Evolutionary conservation across 2,113 vertebrate genomes (phyloP), one percentile per base, ranked within the genome.

Genomic region (Limanda limanda): DNA sequence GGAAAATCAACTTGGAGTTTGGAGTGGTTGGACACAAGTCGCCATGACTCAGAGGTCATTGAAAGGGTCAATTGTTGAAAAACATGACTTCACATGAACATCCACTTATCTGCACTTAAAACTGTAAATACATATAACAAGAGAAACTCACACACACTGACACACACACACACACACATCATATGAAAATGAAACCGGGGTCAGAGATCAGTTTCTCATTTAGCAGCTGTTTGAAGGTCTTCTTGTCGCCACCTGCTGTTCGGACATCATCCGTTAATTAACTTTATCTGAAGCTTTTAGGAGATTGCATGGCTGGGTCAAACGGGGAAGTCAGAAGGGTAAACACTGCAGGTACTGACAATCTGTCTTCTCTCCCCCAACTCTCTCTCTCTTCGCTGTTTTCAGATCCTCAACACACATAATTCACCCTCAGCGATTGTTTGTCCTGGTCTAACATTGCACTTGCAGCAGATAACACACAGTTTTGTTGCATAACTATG

Each of bases 251-350:
- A 23, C 20, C 65, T 1, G 1, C 3, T 31, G 3, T 23, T 11
- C 8, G 12, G 55, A 56, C 51, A 3, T 67, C 40, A 64, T 71
- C 61, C 27, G 5, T 76, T 83, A 84, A 90, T 92, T 85, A 84
- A 83, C 75, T 87, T 87, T 81, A 88, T 86, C 85, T 78, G 63
- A 81, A 76, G 88, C 87, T 88, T 90, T 92, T 85, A 91, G 67
- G 57, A 82, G 84, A 93, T 92, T 91, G 88, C 62, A 56, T 0
- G 1, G 47, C 10, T 12, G 40, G 83, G 82, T 91, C 88, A 86
- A 78, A 81, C 55, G 31, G 55, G 68, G 54, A 78, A 87, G 71
- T 73, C 69, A 55, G 57, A 52, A 63, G 59, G 74, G 67, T 70
- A 73, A 81, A 85, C 63, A 71, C 70, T 58, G 45, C 62, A 60